Evolutionary conservation across 2,113 vertebrate species (phyloP).

Genomic region (Marmota flaviventris): DNA sequence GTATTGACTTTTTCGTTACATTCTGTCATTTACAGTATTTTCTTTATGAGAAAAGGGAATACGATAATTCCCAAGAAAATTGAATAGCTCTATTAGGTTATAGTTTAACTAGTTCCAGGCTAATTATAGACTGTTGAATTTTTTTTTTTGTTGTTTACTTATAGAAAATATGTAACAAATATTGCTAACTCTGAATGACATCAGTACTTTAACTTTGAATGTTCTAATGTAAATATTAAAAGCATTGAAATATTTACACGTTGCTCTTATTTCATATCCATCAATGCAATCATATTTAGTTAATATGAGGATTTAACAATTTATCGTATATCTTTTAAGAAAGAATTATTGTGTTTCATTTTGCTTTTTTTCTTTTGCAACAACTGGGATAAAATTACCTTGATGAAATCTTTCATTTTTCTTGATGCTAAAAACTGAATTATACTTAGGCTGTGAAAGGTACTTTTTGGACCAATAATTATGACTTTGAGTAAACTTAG

Average conservation of each 20-base stretch:
- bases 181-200: slow-evolving; percentile 69
- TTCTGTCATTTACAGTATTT: slow-evolving; percentile 69
- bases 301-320: neutral
- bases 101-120: slow-evolving; percentile 61
- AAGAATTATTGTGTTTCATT: slow-evolving; percentile 25
- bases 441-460: slow-evolving; percentile 65
- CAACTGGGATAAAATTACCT: slow-evolving; percentile 59
- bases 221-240: neutral
- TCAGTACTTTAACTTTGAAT: slow-evolving; percentile 51
- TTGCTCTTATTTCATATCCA: slow-evolving; percentile 52
- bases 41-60: slow-evolving; percentile 64
- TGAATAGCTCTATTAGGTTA: slow-evolving; percentile 34
- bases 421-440: slow-evolving; percentile 69
- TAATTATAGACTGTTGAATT: slow-evolving; percentile 4
- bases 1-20: slow-evolving; percentile 58
- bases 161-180: slow-evolving; percentile 44
- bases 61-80: slow-evolving; percentile 63
- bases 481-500: slow-evolving; percentile 80
- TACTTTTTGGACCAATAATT: slow-evolving; percentile 75
- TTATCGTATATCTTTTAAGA: neutral
- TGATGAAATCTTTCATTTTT: slow-evolving; percentile 68
- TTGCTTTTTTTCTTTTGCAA: slow-evolving; percentile 40
- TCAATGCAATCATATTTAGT: slow-evolving; percentile 17
- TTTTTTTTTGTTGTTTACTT: neutral
- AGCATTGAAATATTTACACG: slow-evolving; percentile 25